Evolutionary conservation across 2,797 vertebrate species (phyloP), one percentile per base, ranked within the genome.

Genomic region (Pantherophis vulpinus): DNA sequence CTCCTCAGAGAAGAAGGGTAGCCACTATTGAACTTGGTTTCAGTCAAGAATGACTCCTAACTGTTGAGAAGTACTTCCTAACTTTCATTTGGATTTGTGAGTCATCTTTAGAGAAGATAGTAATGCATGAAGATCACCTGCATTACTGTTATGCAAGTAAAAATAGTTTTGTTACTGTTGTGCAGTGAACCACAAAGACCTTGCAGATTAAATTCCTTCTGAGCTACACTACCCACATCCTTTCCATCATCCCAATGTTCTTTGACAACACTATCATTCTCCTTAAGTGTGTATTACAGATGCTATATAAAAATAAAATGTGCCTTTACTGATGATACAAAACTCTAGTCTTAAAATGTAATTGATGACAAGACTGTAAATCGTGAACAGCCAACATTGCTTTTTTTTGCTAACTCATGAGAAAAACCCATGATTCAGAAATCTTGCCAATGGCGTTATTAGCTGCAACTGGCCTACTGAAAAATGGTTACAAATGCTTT

Each of bases 381-480:
- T 96, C 0, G 0, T 25, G 0, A 25, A 59, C 13, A 94, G 63
- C 93, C 70, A 79, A 90, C 88, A 61, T 88, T 79, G 60, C 94
- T 96, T 97, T 89, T 93, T 93, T 93, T 94, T 95, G 97, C 96
- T 95, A 96, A 94, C 94, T 94, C 95, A 97, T 95, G 96, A 96
- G 94, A 96, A 97, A 97, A 94, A 93, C 55, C 32, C 93, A 95
- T 94, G 96, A 92, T 95, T 96, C 95, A 94, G 92, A 94, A 93
- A 93, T 93, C 91, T 94, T 93, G 92, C 94, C 94, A 63, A 2
- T 93, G 70, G 92, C 93, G 18, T 87, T 97, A 90, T 55, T 92
- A 90, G 59, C 9, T 0, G 91, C 89, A 60, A 89, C 94, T 42
- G 86, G 74, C 94, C 90, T 88, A 47, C 86, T 0, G 8, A 92